These are phyloP conservation scores for Dipodomys ordii DNA, from an alignment of 2,113 vertebrate genomes.

Conservation along the genomic window DNA sequence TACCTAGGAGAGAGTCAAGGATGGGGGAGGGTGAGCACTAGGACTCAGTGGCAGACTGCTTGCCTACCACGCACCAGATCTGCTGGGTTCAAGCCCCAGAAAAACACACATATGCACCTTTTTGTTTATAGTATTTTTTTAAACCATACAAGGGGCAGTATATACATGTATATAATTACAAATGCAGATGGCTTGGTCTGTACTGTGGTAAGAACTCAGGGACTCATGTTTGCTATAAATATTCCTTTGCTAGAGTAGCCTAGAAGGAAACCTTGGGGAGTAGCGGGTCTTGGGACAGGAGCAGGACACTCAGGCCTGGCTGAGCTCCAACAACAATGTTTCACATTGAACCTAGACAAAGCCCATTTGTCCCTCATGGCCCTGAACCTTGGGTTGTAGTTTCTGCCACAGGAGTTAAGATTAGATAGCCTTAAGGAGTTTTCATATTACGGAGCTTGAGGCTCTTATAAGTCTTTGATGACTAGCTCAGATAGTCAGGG, in stretches of 20 bases:
- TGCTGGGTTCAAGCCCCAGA: no score
- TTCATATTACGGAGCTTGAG: background rate
- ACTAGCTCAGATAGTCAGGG: background rate
- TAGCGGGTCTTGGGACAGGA: background rate
- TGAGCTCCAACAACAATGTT: background rate
- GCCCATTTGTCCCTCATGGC: background rate
- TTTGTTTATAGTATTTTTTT: background rate
- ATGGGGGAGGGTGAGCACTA: no score
- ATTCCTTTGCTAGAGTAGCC: background rate
- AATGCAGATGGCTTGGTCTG: no score
- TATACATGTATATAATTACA: background rate
- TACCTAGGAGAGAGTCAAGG: no score
- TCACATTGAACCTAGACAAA: background rate
- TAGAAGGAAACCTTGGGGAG: background rate
- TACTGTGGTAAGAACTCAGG: no score
- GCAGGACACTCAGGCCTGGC: background rate
- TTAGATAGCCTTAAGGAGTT: background rate
- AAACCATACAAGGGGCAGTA: background rate
- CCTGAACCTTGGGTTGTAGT: background rate
- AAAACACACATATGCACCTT: background rate
- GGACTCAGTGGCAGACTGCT: no score
- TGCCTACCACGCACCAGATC: no score
- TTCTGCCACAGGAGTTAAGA: background rate
- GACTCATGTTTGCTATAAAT: background rate
- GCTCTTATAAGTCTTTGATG: background rate